Evolutionary conservation across 2,113 vertebrate genomes (phyloP), one percentile per base, ranked within the genome.

Genomic region (Sciurus niger): DNA sequence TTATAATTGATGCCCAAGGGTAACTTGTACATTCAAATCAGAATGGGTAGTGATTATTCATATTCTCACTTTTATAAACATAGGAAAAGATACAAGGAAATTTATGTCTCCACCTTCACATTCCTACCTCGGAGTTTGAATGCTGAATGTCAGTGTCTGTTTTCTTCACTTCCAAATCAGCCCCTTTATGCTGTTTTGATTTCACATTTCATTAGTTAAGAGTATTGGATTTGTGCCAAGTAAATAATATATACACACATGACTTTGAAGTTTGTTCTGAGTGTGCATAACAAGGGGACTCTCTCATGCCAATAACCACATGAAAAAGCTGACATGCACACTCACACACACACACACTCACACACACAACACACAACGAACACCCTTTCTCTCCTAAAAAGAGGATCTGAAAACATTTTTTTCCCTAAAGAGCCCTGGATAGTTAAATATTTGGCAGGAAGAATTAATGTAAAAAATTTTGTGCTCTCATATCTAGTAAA

Each of bases 161-260:
- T 30, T 74, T 65, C 22, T 51, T 14, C 83, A 53, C 82, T 91
- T 90, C 18, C 28, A 93, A 58, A 84, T 93, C 84, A 84, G 70
- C 2, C 14, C 28, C 82, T 93, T 85, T 85, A 83, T 95, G 68
- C 65, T 34, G 77, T 96, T 93, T 84, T 87, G 51, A 89, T 96
- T 97, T 95, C 76, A 94, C n/a, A 74, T 94, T 93, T 97, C 84
- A 93, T 96, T 97, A 96, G 73, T 95, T 97, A 95, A 97, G 87
- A 92, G 37, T 77, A 72, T 18, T 89, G 74, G 11, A 53, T 63
- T 60, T 90, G n/a, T 77, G 65, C 94, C 95, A 94, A 80, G 22
- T 90, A 95, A 96, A 89, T 97, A 91, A 89, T 80, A 74, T 70
- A 89, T 79, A 79, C 90, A 34, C 53, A 14, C 37, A 67, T 93